These are phyloP conservation scores for Loriculus beryllinus DNA, from an alignment of 2,797 vertebrate species.

Conservation along the genomic window DNA sequence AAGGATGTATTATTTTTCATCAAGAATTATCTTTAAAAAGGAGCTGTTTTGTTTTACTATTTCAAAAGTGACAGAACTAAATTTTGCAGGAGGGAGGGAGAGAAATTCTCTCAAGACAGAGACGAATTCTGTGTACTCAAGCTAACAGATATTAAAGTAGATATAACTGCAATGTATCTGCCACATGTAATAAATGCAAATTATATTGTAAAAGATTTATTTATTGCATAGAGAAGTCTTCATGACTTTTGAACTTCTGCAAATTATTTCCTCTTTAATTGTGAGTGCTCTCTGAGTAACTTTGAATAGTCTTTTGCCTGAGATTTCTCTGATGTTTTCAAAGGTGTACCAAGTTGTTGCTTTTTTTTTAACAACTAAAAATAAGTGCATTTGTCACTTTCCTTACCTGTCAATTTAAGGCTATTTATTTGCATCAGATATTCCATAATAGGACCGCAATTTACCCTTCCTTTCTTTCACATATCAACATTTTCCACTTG, in stretches of 20 bases:
- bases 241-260: not conserved
- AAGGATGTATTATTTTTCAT: not conserved
- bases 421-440: not conserved
- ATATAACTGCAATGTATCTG: not conserved
- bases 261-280: not conserved
- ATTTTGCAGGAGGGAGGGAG: not conserved
- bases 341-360: accelerated
- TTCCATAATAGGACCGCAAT: not conserved
- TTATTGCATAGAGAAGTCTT: not conserved
- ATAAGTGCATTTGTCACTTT: not conserved
- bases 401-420: not conserved
- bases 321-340: not conserved
- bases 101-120: not conserved
- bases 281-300: not conserved
- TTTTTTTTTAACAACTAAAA: not conserved
- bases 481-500: not conserved
- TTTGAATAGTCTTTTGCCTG: not conserved
- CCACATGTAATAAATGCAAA: not conserved
- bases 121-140: not conserved
- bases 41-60: not conserved
- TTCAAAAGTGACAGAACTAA: not conserved
- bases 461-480: not conserved
- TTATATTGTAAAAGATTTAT: not conserved
- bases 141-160: conserved; percentile 6
- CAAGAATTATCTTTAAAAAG: not conserved